phyloP scores from a whole-genome alignment of 2,888 invertebrate species.

The Hecatera dysodea region DNA sequence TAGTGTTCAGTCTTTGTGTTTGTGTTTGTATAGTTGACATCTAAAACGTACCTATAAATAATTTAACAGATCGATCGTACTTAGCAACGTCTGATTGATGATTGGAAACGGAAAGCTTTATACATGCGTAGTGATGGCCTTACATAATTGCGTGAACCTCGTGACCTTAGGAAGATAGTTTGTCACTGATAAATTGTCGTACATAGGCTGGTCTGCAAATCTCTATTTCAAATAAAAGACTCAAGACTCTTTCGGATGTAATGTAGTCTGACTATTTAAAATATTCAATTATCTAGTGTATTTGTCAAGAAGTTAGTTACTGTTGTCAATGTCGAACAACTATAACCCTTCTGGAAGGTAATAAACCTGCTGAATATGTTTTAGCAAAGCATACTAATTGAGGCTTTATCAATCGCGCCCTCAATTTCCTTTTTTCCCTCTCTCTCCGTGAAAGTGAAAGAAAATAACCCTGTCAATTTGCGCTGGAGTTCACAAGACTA shows the following conservation, averaged over 20 bases:
- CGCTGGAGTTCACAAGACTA: constrained; percentile 30
- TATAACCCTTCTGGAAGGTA: background rate
- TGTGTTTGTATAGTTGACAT: constrained; percentile 33
- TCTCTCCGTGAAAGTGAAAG: background rate
- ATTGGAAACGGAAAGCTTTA: constrained; percentile 27
- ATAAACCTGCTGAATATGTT: background rate
- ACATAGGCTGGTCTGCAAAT: background rate
- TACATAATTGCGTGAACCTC: constrained; percentile 17
- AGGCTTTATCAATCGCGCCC: background rate
- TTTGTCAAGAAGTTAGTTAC: background rate
- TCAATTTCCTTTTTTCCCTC: background rate
- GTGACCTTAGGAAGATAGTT: constrained; percentile 22
- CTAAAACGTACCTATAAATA: constrained; percentile 38
- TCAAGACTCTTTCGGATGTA: background rate
- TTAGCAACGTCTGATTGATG: constrained; percentile 11
- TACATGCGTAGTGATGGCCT: constrained; percentile 7
- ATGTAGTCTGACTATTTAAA: background rate
- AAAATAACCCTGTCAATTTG: background rate
- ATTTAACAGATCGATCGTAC: constrained; percentile 20
- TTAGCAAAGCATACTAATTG: background rate
- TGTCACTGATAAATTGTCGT: background rate
- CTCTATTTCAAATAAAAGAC: background rate
- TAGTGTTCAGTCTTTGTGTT: constrained; percentile 33
- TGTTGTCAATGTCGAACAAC: background rate
- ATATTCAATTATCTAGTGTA: background rate